Conservation (phyloP, 2,888 invertebrate genomes). For the Pristionchus exspectatus region DNA sequence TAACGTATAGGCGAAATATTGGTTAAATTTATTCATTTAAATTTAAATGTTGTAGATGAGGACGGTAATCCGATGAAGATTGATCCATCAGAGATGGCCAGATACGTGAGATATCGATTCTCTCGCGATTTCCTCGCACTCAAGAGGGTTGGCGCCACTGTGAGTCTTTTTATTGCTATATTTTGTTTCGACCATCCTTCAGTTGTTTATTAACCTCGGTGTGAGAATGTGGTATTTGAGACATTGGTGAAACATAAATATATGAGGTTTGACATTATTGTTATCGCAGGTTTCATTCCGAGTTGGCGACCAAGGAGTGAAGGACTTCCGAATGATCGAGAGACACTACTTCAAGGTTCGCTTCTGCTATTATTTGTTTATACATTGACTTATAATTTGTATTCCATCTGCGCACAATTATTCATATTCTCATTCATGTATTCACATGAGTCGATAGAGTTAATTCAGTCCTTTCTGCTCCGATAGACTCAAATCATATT, state of each 20-base stretch:
- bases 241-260: neutral
- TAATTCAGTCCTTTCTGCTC: neutral
- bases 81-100: constrained; percentile 86
- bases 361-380: neutral
- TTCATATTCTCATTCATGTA: neutral
- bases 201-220: neutral
- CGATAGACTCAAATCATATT: constrained; percentile 9
- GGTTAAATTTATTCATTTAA: no score
- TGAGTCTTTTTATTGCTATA: neutral
- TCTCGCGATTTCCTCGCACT: constrained; percentile 91
- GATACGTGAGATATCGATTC: constrained; percentile 98
- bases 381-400: no score
- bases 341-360: constrained; percentile 87
- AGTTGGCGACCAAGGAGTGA: constrained; percentile 92
- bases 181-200: neutral
- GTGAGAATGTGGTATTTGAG: neutral
- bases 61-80: constrained; percentile 52
- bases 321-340: constrained; percentile 97
- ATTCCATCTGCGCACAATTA: no score
- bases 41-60: constrained; percentile 17
- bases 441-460: neutral
- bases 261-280: neutral
- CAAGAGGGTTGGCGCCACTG: constrained; percentile 55
- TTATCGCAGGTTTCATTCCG: constrained; percentile 93
- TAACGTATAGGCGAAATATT: no score